These are phyloP conservation scores for Rhorus exstirpatorius DNA, from an alignment of 2,888 invertebrate genomes.

Conservation along the genomic window DNA sequence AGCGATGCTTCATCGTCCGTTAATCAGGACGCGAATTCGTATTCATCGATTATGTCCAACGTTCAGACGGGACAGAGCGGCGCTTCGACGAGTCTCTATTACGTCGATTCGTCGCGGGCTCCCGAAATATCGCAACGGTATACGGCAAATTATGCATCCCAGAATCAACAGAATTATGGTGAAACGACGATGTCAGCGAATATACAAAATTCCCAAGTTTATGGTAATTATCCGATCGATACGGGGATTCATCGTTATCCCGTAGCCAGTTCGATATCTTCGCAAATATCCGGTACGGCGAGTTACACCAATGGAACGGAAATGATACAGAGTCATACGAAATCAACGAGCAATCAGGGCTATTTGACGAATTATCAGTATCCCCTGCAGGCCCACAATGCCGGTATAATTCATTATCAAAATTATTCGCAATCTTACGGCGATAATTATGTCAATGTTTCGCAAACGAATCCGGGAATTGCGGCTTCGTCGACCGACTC, in stretches of 20 bases:
- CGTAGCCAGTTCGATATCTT: slow-evolving; percentile 80
- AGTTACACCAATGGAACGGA: slow-evolving; percentile 74
- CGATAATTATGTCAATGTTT: slow-evolving; percentile 72
- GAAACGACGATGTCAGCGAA: slow-evolving; percentile 56
- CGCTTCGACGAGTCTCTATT: slow-evolving; percentile 42
- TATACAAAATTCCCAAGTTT: slow-evolving; percentile 71
- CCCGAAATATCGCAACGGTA: slow-evolving; percentile 50
- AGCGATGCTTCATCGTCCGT: slow-evolving; percentile 31
- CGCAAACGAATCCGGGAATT: slow-evolving; percentile 26
- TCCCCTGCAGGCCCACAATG: slow-evolving; percentile 74
- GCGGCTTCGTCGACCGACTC: slow-evolving; percentile 72
- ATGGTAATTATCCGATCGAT: slow-evolving; percentile 77
- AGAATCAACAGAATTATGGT: slow-evolving; percentile 70
- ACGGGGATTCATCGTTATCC: slow-evolving; percentile 76
- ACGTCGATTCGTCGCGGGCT: slow-evolving; percentile 28
- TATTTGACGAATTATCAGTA: slow-evolving; percentile 77
- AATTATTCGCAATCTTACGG: slow-evolving; percentile 74
- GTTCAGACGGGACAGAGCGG: slow-evolving; percentile 29
- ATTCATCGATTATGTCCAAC: slow-evolving; percentile 35
- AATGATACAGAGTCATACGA: slow-evolving; percentile 83
- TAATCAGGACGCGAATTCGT: slow-evolving; percentile 32
- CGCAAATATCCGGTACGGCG: slow-evolving; percentile 59
- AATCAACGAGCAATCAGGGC: slow-evolving; percentile 75
- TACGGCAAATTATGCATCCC: slow-evolving; percentile 66
- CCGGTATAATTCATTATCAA: slow-evolving; percentile 72